phyloP scores from a whole-genome alignment of 2,113 vertebrate genomes.

The Pelmatolapia mariae region DNA sequence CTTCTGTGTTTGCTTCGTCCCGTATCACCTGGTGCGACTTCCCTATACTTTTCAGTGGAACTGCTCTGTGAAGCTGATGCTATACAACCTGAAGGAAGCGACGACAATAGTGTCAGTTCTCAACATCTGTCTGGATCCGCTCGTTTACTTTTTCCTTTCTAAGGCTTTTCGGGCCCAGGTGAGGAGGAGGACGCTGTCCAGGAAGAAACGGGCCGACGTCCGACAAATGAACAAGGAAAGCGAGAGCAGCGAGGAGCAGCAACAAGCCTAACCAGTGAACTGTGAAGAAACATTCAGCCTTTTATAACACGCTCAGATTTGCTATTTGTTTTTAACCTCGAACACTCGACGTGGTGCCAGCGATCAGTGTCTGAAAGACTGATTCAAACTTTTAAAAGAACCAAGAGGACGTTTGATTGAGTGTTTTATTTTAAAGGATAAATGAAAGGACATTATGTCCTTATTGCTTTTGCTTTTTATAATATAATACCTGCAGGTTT shows the following conservation, averaged over 20 bases:
- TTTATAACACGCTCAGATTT: not conserved
- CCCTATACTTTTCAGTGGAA: not conserved
- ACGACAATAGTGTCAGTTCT: not conserved
- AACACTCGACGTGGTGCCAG: not conserved
- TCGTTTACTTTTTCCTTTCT: not conserved
- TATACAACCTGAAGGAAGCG: not conserved
- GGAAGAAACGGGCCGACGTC: fast-evolving
- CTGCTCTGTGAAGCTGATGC: not conserved
- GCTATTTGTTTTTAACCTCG: not conserved
- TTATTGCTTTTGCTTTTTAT: not conserved
- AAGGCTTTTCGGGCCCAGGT: not conserved
- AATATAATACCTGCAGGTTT: not conserved
- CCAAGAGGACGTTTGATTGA: fast-evolving
- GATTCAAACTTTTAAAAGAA: not conserved
- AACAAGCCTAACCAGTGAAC: not conserved
- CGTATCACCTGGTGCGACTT: constrained; percentile 48
- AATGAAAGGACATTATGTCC: not conserved
- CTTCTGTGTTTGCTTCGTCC: constrained; percentile 72
- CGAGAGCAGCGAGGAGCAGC: not conserved
- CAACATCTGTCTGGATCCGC: not conserved
- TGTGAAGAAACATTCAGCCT: not conserved
- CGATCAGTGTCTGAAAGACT: not conserved
- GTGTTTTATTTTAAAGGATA: not conserved
- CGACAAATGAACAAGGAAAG: fast-evolving
- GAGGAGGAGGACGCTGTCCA: not conserved